phyloP scores from a whole-genome alignment of 2,888 invertebrate species.

The Chrysolina americana region DNA sequence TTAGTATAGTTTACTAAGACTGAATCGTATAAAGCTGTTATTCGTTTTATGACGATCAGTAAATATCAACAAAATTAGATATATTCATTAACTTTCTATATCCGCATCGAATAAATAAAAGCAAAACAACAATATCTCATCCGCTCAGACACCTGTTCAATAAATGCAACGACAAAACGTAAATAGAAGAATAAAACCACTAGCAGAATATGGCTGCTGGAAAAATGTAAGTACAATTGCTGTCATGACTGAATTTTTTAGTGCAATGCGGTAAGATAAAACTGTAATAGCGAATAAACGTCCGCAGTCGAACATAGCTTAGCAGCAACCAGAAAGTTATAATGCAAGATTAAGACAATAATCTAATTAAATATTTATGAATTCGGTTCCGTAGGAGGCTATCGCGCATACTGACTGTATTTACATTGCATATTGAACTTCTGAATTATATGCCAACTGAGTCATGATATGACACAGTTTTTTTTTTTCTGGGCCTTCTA shows the following conservation, averaged over 20 bases:
- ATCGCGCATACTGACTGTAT: slow-evolving; percentile 28
- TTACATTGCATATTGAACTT: slow-evolving; percentile 38
- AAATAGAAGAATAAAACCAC: not conserved
- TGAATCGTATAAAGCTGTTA: too few species aligned
- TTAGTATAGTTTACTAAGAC: too few species aligned
- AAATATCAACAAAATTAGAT: too few species aligned
- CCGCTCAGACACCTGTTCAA: slow-evolving; percentile 19
- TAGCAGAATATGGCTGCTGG: slow-evolving; percentile 14
- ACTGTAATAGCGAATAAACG: slow-evolving; percentile 29
- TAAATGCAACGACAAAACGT: slow-evolving; percentile 15
- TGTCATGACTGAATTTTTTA: slow-evolving; percentile 22
- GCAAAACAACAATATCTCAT: not conserved
- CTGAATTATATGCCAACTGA: slow-evolving; percentile 30
- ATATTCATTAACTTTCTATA: not conserved
- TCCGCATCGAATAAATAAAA: not conserved
- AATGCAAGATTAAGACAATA: slow-evolving; percentile 45
- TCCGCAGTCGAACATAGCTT: slow-evolving; percentile 21
- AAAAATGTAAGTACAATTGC: slow-evolving; percentile 17
- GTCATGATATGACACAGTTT: slow-evolving; percentile 21
- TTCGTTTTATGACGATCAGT: too few species aligned
- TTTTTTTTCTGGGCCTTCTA: too few species aligned
- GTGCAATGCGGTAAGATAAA: slow-evolving; percentile 27
- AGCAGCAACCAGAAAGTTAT: slow-evolving; percentile 24
- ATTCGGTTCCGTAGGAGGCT: slow-evolving; percentile 31
- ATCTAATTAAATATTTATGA: slow-evolving; percentile 47